Evolutionary conservation across 2,113 vertebrate genomes (phyloP).

Genomic region (Phasianus colchicus): DNA sequence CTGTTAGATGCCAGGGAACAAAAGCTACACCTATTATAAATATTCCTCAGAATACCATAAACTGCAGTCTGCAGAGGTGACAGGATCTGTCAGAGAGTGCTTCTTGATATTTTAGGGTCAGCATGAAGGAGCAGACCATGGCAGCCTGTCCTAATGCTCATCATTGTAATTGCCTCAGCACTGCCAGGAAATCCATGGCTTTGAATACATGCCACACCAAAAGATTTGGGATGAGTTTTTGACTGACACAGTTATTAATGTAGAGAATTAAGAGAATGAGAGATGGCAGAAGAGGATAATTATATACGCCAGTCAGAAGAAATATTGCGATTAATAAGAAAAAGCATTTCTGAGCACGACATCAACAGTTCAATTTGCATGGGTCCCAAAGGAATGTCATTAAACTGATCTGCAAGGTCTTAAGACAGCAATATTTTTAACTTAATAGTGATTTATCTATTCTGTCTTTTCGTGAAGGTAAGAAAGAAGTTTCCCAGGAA

Average conservation of each 20-base stretch:
- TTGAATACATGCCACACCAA: not conserved
- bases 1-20: not conserved
- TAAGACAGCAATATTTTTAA: not conserved
- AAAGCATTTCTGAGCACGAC: not conserved
- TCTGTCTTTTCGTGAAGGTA: not conserved
- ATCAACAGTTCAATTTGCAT: not conserved
- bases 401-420: not conserved
- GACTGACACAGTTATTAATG: not conserved
- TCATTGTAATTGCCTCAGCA: not conserved
- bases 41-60: not conserved
- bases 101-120: not conserved
- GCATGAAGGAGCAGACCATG: not conserved
- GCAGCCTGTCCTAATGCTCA: not conserved
- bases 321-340: not conserved
- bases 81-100: not conserved
- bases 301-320: not conserved
- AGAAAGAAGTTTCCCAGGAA: not conserved
- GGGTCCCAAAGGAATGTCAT: not conserved
- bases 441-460: not conserved
- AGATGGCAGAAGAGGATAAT: not conserved
- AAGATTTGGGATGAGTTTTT: not conserved
- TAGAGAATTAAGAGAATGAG: not conserved
- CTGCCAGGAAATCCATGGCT: not conserved
- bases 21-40: not conserved
- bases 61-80: not conserved